A percentile compares a stretch with the other conserved stretches of the same genome.
Evolutionary conservation across 2,888 invertebrate species (phyloP).

Genomic region (Marronus borbonicus): DNA sequence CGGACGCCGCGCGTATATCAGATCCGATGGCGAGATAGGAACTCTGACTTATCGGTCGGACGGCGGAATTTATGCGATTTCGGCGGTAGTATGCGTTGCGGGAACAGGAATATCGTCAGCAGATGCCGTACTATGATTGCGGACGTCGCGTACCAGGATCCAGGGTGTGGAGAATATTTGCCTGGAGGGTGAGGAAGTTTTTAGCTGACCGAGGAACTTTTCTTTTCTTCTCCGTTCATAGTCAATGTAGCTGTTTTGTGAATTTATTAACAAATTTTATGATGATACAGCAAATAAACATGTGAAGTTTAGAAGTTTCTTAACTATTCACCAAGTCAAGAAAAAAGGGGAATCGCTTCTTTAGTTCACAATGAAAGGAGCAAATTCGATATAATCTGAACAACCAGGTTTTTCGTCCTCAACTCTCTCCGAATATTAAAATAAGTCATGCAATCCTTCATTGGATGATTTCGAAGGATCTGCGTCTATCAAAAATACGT

Average conservation of each 20-base stretch:
- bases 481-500: no score
- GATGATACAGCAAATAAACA: no score
- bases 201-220: not conserved
- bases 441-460: no score
- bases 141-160: not conserved
- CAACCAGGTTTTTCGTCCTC: no score
- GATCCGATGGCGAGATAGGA: conserved; percentile 1
- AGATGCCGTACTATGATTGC: conserved; percentile 2
- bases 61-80: conserved; percentile 1
- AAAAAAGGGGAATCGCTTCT: no score
- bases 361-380: no score
- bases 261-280: not conserved
- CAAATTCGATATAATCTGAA: no score
- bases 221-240: not conserved
- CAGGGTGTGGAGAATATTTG: not conserved
- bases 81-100: not conserved
- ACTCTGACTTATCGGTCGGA: conserved; percentile 1
- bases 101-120: not conserved
- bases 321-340: no score
- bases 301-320: no score
- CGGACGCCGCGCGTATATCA: not conserved
- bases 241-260: not conserved
- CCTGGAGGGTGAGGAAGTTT: not conserved
- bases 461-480: no score
- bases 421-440: no score